Conservation (phyloP, 2,888 invertebrate species). For the Drosophila silvestris region DNA sequence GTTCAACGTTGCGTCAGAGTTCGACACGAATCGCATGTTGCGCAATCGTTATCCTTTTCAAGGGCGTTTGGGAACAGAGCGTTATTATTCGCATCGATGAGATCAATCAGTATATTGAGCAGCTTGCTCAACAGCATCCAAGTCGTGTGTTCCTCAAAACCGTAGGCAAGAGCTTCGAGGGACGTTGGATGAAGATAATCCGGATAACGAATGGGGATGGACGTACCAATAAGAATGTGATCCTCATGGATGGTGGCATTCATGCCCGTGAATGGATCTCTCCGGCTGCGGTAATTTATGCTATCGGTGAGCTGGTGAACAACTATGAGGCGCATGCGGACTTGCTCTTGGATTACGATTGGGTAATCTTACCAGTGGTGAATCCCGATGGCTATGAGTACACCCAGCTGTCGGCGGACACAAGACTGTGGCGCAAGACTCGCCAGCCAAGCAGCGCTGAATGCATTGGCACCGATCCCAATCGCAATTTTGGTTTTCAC, state of each 20-base stretch:
- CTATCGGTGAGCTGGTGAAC: constrained; percentile 87
- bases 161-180: constrained; percentile 87
- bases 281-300: constrained; percentile 87
- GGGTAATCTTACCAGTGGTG: constrained; percentile 88
- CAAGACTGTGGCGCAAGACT: constrained; percentile 87
- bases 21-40: constrained; percentile 41
- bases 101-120: constrained; percentile 86
- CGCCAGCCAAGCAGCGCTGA: constrained; percentile 78
- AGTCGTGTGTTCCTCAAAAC: constrained; percentile 86
- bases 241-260: constrained; percentile 87
- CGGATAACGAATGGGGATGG: constrained; percentile 87
- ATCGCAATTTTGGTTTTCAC: constrained; percentile 88
- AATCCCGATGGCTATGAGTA: constrained; percentile 91
- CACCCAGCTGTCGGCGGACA: constrained; percentile 81
- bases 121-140: constrained; percentile 85
- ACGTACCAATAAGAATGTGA: constrained; percentile 83
- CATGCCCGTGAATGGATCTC: constrained; percentile 90
- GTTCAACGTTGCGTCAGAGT: constrained; percentile 51
- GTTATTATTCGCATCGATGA: constrained; percentile 70
- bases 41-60: constrained; percentile 45
- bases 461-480: constrained; percentile 87
- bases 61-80: constrained; percentile 65
- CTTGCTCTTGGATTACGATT: constrained; percentile 87
- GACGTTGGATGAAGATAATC: constrained; percentile 87
- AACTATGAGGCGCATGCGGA: constrained; percentile 83